A percentile compares a stretch with the other conserved stretches of the same genome.
phyloP scores from a whole-genome alignment of 2,888 invertebrate species.

The Hipparchia sbordonii region DNA sequence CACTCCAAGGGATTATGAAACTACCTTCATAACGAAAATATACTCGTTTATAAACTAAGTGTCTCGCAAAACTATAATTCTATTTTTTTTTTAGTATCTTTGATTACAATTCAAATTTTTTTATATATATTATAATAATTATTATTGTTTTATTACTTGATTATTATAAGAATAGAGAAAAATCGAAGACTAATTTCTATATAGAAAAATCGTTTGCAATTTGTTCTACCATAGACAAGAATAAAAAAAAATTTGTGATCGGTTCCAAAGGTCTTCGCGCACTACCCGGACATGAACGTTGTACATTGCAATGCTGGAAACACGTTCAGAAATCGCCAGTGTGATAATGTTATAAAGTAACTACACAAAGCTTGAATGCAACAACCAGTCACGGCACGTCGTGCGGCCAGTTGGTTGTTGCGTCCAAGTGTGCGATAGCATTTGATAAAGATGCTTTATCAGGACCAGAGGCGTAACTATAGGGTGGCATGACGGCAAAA shows the following conservation, averaged over 20 bases:
- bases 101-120: constrained; percentile 52
- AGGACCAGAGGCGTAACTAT: too few relatives aligned
- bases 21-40: constrained; percentile 66
- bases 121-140: constrained; percentile 37
- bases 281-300: too few relatives aligned
- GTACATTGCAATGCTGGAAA: too few relatives aligned
- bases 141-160: constrained; percentile 47
- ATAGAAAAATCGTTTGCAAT: constrained; percentile 1
- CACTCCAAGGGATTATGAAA: constrained; percentile 49
- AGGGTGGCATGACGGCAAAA: too few relatives aligned
- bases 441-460: too few relatives aligned
- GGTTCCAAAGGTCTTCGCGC: background rate
- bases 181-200: constrained; percentile 46
- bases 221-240: background rate
- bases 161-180: constrained; percentile 51
- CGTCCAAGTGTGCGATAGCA: too few relatives aligned
- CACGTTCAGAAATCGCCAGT: too few relatives aligned
- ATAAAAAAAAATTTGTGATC: background rate
- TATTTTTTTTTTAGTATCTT: constrained; percentile 56
- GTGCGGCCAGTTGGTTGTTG: too few relatives aligned
- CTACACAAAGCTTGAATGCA: too few relatives aligned
- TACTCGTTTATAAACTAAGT: constrained; percentile 52
- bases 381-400: too few relatives aligned
- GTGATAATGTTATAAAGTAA: too few relatives aligned
- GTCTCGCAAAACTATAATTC: constrained; percentile 55